phyloP scores from a whole-genome alignment of 2,888 invertebrate genomes.

The Malthinus seriepunctatus region DNA sequence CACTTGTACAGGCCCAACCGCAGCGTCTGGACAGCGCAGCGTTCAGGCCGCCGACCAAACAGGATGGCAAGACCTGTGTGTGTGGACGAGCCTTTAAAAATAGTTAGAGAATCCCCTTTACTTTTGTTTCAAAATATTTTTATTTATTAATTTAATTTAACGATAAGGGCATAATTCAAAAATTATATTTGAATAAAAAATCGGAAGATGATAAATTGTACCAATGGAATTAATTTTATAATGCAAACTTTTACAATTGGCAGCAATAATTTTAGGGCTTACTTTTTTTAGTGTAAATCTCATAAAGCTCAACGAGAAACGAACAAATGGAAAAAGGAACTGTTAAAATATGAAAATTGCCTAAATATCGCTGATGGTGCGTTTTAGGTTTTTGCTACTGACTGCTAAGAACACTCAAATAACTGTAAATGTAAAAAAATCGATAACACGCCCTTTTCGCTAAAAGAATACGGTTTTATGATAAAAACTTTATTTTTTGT shows the following conservation, averaged over 20 bases:
- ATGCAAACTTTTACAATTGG: constrained; percentile 12
- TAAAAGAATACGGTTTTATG: background rate
- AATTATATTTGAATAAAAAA: too few relatives aligned
- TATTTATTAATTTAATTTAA: too few relatives aligned
- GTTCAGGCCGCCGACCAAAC: too few relatives aligned
- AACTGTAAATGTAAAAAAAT: background rate
- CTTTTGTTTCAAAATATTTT: background rate
- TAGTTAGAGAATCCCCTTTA: background rate
- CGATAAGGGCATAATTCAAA: too few relatives aligned
- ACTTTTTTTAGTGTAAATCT: constrained; percentile 23
- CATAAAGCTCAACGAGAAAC: constrained; percentile 17
- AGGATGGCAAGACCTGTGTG: too few relatives aligned
- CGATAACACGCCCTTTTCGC: background rate
- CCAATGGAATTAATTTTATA: constrained; percentile 17
- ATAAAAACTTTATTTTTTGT: background rate
- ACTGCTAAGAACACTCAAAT: background rate
- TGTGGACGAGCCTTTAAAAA: too few relatives aligned
- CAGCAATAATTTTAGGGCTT: constrained; percentile 15
- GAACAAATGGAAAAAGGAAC: constrained; percentile 17
- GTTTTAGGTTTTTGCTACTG: constrained; percentile 25
- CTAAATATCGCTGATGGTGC: constrained; percentile 28
- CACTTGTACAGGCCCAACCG: too few relatives aligned
- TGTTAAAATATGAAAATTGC: constrained; percentile 29
- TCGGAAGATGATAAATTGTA: background rate
- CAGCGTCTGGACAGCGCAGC: too few relatives aligned